Evolutionary conservation across 2,797 vertebrate species (phyloP).

Genomic region (Argentina silus): DNA sequence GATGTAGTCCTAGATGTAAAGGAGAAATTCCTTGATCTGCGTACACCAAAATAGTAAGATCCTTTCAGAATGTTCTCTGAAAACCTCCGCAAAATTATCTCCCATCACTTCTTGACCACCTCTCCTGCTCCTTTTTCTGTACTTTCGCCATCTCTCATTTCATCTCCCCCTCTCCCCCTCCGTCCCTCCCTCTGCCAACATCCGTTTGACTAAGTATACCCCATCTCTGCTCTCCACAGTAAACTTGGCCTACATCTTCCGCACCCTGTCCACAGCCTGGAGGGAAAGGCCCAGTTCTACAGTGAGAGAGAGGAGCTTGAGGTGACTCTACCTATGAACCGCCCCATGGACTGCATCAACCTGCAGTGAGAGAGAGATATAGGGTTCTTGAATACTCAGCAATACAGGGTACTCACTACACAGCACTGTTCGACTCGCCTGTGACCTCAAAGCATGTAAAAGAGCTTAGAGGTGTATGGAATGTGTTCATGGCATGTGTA

Average conservation of each 20-base stretch:
- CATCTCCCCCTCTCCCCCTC: not conserved
- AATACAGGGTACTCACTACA: too few species aligned
- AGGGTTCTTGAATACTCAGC: too few species aligned
- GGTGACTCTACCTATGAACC: conserved; percentile 83
- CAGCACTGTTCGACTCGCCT: too few species aligned
- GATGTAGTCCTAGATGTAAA: conserved; percentile 87
- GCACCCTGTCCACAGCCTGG: conserved; percentile 78
- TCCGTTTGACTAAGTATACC: not conserved
- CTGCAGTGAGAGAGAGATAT: conserved; percentile 61
- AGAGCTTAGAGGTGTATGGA: not conserved
- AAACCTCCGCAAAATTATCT: not conserved
- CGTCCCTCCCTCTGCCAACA: not conserved
- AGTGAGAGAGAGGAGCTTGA: conserved; percentile 83
- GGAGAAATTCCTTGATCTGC: conserved; percentile 87
- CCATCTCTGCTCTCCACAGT: conserved; percentile 65
- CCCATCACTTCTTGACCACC: not conserved
- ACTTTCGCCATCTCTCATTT: not conserved
- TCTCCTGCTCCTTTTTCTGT: not conserved
- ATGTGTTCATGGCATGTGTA: not conserved
- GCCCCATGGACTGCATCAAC: conserved; percentile 80
- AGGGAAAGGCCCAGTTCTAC: conserved; percentile 83
- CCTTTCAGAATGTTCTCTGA: not conserved
- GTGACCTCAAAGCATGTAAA: not conserved
- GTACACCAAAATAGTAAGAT: conserved; percentile 88
- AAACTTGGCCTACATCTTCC: conserved; percentile 91